Base-by-base conservation (phyloP, 2,888 invertebrate species). In the Neoaliturus tenellus region DNA sequence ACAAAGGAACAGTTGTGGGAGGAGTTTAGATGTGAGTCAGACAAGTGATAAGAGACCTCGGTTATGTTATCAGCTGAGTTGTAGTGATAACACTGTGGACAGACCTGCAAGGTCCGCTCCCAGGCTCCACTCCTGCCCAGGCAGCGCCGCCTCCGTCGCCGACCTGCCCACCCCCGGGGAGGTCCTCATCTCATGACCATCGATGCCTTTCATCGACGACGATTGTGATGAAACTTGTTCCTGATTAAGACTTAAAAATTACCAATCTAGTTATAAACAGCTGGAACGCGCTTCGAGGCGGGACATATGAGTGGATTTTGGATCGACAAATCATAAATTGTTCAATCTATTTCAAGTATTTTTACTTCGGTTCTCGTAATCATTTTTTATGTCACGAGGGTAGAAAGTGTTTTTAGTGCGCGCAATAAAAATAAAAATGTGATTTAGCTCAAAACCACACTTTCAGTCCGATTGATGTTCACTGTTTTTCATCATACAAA, bases 1-100 rank as follows among this genome's bases (percentile, higher is more conserved):
- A 20, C 82, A 82, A 6, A 58, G 55, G 20, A 78, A n/a, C 6
- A 75, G 51, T 41, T 55, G 44, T 23, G 58, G 44, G 28, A 58
- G 41, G 58, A 81, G 44, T n/a, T 17, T 20, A 12, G 73, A 73
- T 17, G n/a, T 35, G 6, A 71, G 44, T 28, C 44, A 48, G 39
- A 71, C 23, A 10, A 51, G 17, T 73, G 73, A 44, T 55, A 73
- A 39, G 55, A 71, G 35, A 17, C 73, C 71, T 14, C 71, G 55
- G 0, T 55, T 31, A 5, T 82, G 73, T 23, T 73, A 82, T 25
- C 69, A 82, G 23, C 35, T 73, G 17, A 73, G 82, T 35, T 82
- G 82, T 31, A 82, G 82, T 48, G 73, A 82, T 35, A 71, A 20
- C 55, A 55, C 23, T 3, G 51, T 20, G 10, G 73, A 75, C 28